These are phyloP conservation scores for Rhea americana DNA, from an alignment of 2,113 vertebrate genomes.

Conservation along the genomic window DNA sequence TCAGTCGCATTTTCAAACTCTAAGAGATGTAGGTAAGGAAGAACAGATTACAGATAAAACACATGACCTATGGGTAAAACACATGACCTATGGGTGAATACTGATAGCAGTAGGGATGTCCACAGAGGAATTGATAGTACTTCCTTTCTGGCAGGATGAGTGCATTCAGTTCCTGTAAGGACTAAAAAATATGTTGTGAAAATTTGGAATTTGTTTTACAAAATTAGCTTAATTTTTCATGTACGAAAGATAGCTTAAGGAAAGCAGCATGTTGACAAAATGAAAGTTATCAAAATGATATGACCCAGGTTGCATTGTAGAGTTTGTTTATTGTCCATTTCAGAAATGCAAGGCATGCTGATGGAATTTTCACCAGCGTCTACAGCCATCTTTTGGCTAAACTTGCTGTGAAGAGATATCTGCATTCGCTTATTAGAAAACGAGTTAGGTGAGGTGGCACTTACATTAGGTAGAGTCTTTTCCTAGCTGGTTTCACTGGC, in stretches of 20 bases:
- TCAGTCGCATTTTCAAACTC: background rate
- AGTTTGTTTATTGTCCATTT: constrained; percentile 68
- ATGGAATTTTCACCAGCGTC: constrained; percentile 92
- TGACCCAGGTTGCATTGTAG: constrained; percentile 6
- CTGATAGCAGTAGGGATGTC: background rate
- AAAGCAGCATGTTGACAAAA: constrained; percentile 4
- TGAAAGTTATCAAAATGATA: background rate
- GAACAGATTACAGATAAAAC: background rate
- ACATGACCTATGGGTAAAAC: background rate
- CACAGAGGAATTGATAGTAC: background rate
- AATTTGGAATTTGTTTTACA: background rate
- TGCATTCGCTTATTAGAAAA: constrained; percentile 94
- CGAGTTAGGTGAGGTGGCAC: constrained; percentile 84
- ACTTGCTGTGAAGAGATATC: constrained; percentile 89
- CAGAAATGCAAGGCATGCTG: constrained; percentile 90
- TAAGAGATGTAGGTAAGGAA: background rate
- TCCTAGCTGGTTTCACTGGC: constrained; percentile 7
- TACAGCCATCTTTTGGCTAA: constrained; percentile 94
- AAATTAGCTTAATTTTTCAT: constrained; percentile 13
- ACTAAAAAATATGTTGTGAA: background rate
- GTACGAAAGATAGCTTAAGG: background rate
- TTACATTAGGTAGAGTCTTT: constrained; percentile 37
- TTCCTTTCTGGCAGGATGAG: background rate
- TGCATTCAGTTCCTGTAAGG: background rate
- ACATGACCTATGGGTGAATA: background rate